A percentile compares a stretch with the other conserved stretches of the same genome.
Evolutionary conservation across 2,888 invertebrate species (phyloP).

Genomic region (Cryptosula pallasiana): DNA sequence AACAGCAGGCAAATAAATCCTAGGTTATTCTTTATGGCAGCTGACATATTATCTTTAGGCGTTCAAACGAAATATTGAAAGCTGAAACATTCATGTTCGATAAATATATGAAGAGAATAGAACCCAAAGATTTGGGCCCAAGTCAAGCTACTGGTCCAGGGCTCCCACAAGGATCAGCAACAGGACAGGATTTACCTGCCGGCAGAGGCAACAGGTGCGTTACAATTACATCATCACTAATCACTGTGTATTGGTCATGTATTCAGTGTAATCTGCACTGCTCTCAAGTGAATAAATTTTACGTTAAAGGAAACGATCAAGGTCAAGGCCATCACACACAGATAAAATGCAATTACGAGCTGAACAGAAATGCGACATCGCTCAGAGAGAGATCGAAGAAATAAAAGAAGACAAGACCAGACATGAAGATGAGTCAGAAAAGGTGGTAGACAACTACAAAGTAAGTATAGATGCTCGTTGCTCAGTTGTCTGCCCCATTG

Average conservation of each 20-base stretch:
- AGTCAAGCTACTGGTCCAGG: conserved; percentile 27
- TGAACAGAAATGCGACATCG: conserved; percentile 54
- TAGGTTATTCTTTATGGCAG: no score
- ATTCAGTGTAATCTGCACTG: background rate
- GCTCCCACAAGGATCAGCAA: conserved; percentile 51
- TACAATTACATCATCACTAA: no score
- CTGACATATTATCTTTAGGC: conserved; percentile 33
- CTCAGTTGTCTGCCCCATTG: no score
- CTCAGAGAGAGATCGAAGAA: conserved; percentile 52
- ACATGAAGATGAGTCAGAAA: conserved; percentile 49
- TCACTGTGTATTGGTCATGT: background rate
- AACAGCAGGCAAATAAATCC: no score
- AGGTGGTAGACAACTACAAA: conserved; percentile 48
- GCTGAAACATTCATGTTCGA: conserved; percentile 53
- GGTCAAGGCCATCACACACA: conserved; percentile 43
- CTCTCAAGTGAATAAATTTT: background rate
- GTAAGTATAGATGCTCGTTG: no score
- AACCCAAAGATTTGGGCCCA: conserved; percentile 38
- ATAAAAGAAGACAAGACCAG: conserved; percentile 46
- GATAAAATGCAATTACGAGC: conserved; percentile 47
- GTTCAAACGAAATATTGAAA: conserved; percentile 48
- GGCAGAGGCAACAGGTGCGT: conserved; percentile 57
- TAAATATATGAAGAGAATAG: conserved; percentile 48
- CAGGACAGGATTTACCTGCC: conserved; percentile 78
- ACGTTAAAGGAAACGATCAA: conserved; percentile 35